Evolutionary conservation across 2,888 invertebrate genomes (phyloP), one percentile per base, ranked within the genome.

Genomic region (Caenorhabditis macrosperma): DNA sequence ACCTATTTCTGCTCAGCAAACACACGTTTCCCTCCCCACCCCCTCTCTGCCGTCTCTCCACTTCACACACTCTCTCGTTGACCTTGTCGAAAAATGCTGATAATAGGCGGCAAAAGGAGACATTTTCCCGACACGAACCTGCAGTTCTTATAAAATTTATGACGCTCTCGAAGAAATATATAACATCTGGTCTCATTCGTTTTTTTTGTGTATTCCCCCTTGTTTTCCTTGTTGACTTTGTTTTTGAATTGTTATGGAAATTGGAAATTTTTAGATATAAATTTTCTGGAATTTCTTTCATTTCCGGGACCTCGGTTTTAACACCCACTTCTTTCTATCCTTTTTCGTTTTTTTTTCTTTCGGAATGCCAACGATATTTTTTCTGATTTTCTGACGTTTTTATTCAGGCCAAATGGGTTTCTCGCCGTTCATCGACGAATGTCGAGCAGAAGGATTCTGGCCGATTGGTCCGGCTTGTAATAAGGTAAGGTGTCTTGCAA

Each of bases 401-500:
- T n/a, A 28, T 59, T 57, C 38, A 33, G 50, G 28, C 17, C 15
- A 35, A 15, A 78, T 78, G 71, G 78, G 71, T n/a, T 60, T 77
- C 17, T 69, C 69, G 50, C 77, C 77, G 44, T 69, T 59, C 38
- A 12, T 77, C 35, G 72, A 78, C n/a, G 78, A 78, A 52, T 78
- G 78, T 38, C 72, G 60, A 50, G 60, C 59, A 2, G 74, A 78
- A 72, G 78, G 72, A 35, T 46, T 50, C 15, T 78, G 78, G 78
- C 78, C 78, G 2, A 68, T 78, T 22, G 68, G 63, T 12, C 79
- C 79, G 6, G 35, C 63, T 2, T 79, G 79, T 26, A 61, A 75
- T 38, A 79, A 74, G 57, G 72, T 68, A 1, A 15, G 24, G 44
- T 33, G 33, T 26, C 7, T 24, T 67, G 1, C 12, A n/a, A n/a